Base-by-base conservation (phyloP, 2,888 invertebrate genomes). In the Congeria kusceri region DNA sequence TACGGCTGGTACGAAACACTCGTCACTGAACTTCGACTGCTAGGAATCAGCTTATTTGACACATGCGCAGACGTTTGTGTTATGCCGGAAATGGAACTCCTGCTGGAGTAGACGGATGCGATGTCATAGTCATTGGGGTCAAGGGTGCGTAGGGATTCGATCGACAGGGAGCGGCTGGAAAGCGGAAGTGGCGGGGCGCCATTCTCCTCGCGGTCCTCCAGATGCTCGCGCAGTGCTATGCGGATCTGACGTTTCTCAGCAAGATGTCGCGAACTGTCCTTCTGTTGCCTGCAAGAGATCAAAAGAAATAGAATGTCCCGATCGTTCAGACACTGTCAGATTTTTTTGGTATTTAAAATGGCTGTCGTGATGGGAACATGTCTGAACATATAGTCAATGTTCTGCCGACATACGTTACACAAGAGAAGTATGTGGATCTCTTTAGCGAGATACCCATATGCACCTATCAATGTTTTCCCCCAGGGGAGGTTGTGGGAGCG, bases 191-290 rank as follows among this genome's bases (percentile, higher is more conserved):
- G 49, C 1, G 67, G 29, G 3, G 61, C 58, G 15, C 47, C 68
- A 27, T 63, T 58, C 46, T 75, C 80, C 13, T 80, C 80, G 32
- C 67, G 62, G 11, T 76, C 25, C 23, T 61, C 63, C 23, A 57
- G 32, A 20, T 77, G 66, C 23, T 76, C 70, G 29, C 66, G 62
- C 27, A 68, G 49, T 47, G 75, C 76, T 65, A 83, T 76, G 23
- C 65, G 32, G 64, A 73, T 63, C 62, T 78, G 78, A 44, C 82
- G 82, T 57, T 79, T 79, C 66, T 73, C 82, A 70, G 82, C 82
- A 70, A 83, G 76, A 56, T 70, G 75, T 71, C 73, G 29, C 53
- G 78, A 73, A 66, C 76, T 78, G 58, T 83, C 82, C 53, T 75
- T 66, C 70, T 78, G 78, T 73, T 78, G 78, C 13, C 82, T 83